Base-by-base conservation (phyloP, 2,888 invertebrate species). In the Linyphia triangularis region DNA sequence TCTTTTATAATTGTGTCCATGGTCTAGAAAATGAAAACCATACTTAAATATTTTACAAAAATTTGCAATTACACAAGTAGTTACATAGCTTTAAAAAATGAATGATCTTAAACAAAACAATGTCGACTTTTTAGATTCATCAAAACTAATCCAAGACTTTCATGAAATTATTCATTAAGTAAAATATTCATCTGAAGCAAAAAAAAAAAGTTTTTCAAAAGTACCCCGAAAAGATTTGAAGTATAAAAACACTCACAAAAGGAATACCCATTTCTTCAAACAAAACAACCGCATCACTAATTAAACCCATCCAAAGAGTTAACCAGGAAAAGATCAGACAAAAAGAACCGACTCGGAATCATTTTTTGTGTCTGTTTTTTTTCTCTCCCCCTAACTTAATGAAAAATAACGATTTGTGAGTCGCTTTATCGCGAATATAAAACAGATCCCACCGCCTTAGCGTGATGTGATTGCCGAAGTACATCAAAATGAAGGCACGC, bases 381-480 rank as follows among this genome's bases (percentile, higher is more conserved):
- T 67, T n/a, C 9, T 6, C 5, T 13, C 37, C 40, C 40, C 24
- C 33, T 28, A 78, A 79, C 65, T 79, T 79, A 79, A 79, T 79
- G 78, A 79, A 79, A 79, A 79, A 79, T 79, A 79, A 79, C 78
- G 78, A 79, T 79, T 79, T 43, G 67, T 30, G 67, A 79, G 28
- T 43, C 78, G 77, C 61, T 67, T 79, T 79, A 79, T 65, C 78
- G 78, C 65, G 67, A 79, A 67, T 79, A 79, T 79, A 79, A 79
- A 79, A 51, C 78, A 65, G 78, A 77, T 77, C 77, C 51, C 43
- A 26, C 19, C 43, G 70, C 70, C 43, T 40, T 72, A 26, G 70
- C 43, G 37, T 78, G 63, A 78, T 78, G 40, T 40, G 65, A 78
- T 78, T 78, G 78, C 43, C 65, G 28, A 19, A 78, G 63, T 63